Percentiles rank a stretch among this genome's conserved stretches.
Evolutionary conservation across 2,888 invertebrate genomes (phyloP).

Genomic region (Drosophila testacea): DNA sequence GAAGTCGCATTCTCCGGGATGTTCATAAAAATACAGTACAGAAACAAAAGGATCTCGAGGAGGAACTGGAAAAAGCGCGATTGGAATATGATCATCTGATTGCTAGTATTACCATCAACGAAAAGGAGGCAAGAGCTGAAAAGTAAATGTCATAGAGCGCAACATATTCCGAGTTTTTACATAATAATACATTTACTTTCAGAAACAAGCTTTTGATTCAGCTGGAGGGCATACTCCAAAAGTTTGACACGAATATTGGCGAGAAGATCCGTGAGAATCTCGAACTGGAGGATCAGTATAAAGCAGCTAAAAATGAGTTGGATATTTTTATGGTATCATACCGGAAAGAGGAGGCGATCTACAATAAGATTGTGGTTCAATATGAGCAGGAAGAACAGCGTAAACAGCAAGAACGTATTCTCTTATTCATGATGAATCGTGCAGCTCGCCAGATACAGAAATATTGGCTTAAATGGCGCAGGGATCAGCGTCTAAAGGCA

Average conservation of each 20-base stretch:
- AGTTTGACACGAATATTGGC: constrained; percentile 81
- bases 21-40: constrained; percentile 68
- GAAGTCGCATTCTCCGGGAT: constrained; percentile 68
- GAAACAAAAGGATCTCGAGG: constrained; percentile 75
- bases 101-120: constrained; percentile 63
- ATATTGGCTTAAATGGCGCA: constrained; percentile 77
- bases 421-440: constrained; percentile 84
- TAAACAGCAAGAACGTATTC: constrained; percentile 77
- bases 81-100: constrained; percentile 66
- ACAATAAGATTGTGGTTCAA: constrained; percentile 67
- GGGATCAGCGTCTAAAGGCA: constrained; percentile 68
- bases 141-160: constrained; percentile 70
- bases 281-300: constrained; percentile 68
- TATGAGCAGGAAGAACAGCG: constrained; percentile 77
- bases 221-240: constrained; percentile 77
- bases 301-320: constrained; percentile 66
- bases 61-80: constrained; percentile 66
- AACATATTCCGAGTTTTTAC: too few species aligned
- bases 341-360: constrained; percentile 75
- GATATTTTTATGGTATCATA: constrained; percentile 79
- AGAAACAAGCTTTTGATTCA: constrained; percentile 82
- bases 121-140: constrained; percentile 78
- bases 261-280: constrained; percentile 80
- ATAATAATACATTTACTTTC: not conserved
- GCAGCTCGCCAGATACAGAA: constrained; percentile 82